These are phyloP conservation scores for Teleiodes luculella DNA, from an alignment of 2,888 invertebrate species.

Conservation along the genomic window DNA sequence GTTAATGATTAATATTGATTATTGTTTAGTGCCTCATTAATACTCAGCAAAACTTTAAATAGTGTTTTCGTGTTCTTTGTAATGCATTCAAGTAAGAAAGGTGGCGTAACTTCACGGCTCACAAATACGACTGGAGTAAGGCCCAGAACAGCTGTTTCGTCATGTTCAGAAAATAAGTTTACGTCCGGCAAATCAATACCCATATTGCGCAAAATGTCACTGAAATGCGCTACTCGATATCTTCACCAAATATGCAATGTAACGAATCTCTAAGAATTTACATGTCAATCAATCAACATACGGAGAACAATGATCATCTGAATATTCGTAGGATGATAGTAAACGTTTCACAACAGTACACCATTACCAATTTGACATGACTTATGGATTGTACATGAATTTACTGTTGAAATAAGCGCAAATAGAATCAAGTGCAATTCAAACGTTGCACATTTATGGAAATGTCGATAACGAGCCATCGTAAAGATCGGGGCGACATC, in stretches of 20 bases:
- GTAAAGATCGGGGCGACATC: slow-evolving; percentile 61
- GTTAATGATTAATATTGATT: not conserved
- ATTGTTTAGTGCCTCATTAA: not conserved
- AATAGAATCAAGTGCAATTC: slow-evolving; percentile 27
- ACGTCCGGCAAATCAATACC: slow-evolving; percentile 71
- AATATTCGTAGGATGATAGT: slow-evolving; percentile 35
- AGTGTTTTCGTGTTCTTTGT: slow-evolving; percentile 10
- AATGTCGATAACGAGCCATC: slow-evolving; percentile 55
- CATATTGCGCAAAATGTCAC: slow-evolving; percentile 75
- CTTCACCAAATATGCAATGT: slow-evolving; percentile 41
- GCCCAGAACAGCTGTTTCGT: slow-evolving; percentile 72
- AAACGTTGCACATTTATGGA: slow-evolving; percentile 41
- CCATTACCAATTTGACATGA: slow-evolving; percentile 15
- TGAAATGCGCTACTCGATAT: slow-evolving; percentile 62
- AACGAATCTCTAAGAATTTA: slow-evolving; percentile 48
- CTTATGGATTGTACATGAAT: slow-evolving; percentile 22
- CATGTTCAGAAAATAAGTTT: slow-evolving; percentile 63
- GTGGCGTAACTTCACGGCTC: slow-evolving; percentile 29
- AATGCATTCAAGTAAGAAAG: slow-evolving; percentile 16
- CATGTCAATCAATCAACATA: slow-evolving; percentile 59
- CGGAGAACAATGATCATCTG: slow-evolving; percentile 56
- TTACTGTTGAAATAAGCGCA: slow-evolving; percentile 18
- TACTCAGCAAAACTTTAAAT: not conserved
- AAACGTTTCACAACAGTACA: slow-evolving; percentile 11
- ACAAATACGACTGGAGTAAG: slow-evolving; percentile 29